These are phyloP conservation scores for Chitala chitala DNA, from an alignment of 2,113 vertebrate genomes.

Conservation along the genomic window DNA sequence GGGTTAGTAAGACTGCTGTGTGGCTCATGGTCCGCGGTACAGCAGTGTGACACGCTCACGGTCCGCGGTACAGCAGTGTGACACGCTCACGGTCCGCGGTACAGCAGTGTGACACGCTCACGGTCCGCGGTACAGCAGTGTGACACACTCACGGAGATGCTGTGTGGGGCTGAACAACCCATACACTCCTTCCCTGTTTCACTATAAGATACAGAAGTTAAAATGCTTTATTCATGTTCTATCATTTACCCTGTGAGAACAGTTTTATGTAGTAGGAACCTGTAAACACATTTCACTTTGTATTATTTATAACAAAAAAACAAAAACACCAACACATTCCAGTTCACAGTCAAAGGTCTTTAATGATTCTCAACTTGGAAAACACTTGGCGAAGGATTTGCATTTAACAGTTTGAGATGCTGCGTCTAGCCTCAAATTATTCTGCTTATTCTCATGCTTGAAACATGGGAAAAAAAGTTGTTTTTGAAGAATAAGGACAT, in stretches of 20 bases:
- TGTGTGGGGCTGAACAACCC: too few species aligned
- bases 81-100: too few species aligned
- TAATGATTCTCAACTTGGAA: constrained; percentile 27
- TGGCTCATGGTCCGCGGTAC: too few species aligned
- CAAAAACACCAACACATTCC: constrained; percentile 16
- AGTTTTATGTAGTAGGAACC: constrained; percentile 31
- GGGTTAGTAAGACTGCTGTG: too few species aligned
- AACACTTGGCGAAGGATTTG: constrained; percentile 18
- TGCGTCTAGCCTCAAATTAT: neutral
- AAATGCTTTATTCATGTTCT: constrained; percentile 25
- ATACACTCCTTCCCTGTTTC: too few species aligned
- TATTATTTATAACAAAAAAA: constrained; percentile 19
- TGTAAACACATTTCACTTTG: constrained; percentile 26
- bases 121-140: too few species aligned
- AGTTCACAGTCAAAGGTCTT: constrained; percentile 28
- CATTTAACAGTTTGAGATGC: neutral
- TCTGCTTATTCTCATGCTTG: neutral
- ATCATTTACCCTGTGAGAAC: constrained; percentile 14
- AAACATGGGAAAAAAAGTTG: neutral
- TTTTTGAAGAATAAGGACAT: neutral
- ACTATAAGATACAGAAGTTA: neutral
- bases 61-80: too few species aligned
- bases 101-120: too few species aligned
- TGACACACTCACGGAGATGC: too few species aligned
- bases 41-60: too few species aligned